phyloP scores from a whole-genome alignment of 92 coral and sea anemone genomes.

The Actinernus sp. region DNA sequence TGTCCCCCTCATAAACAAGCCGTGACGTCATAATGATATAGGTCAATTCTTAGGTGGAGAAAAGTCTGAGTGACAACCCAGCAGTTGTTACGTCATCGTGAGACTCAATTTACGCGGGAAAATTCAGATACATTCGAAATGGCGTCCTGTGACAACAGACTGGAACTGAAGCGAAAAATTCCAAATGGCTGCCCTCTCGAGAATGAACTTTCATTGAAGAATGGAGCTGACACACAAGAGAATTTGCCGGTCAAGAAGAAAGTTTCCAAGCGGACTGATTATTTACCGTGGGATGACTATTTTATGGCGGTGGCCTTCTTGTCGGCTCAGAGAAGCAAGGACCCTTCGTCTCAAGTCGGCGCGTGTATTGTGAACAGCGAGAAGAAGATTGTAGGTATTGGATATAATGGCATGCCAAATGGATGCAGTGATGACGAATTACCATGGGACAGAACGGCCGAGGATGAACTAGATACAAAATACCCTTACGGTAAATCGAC shows the following conservation, averaged over 20 bases:
- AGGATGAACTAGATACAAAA: conserved; percentile 86
- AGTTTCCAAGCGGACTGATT: conserved; percentile 72
- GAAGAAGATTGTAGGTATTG: conserved; percentile 98
- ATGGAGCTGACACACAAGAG: background rate
- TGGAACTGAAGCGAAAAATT: background rate
- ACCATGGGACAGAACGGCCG: conserved; percentile 91
- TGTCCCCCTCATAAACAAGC: too few relatives aligned
- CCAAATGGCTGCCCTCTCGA: conserved; percentile 5
- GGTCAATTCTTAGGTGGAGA: too few relatives aligned
- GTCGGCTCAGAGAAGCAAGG: conserved; percentile 98
- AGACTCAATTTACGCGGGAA: conserved; percentile 25
- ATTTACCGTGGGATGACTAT: conserved; percentile 94
- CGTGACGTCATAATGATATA: too few relatives aligned
- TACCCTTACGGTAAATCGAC: conserved; percentile 95
- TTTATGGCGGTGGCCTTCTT: conserved; percentile 99
- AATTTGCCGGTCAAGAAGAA: background rate
- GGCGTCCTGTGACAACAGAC: background rate
- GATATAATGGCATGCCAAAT: conserved; percentile 99
- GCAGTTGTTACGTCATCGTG: conserved; percentile 1
- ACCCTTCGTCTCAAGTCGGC: conserved; percentile 96
- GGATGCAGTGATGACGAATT: conserved; percentile 93
- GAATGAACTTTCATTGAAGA: conserved; percentile 1
- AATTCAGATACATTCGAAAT: background rate
- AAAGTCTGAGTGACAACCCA: too few relatives aligned
- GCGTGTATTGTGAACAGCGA: conserved; percentile 94